Base-by-base conservation (phyloP, 1,140 invertebrate species). In the Grapholita molesta region DNA sequence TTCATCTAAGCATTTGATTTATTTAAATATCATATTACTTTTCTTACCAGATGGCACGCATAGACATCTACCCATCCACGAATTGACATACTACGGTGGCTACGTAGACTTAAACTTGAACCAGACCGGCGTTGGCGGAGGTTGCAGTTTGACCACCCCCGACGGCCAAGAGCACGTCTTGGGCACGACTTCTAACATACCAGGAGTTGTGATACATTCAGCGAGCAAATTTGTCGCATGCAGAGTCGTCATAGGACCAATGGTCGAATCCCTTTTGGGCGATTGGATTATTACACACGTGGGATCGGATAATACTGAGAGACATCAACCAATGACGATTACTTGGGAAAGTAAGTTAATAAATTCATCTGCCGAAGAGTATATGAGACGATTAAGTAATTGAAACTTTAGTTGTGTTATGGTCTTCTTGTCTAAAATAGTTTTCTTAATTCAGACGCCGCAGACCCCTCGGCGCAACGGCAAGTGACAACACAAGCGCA, bases 261-360 rank as follows among this genome's bases (percentile, higher is more conserved):
- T 61, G 55, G 32, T 25, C 5, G 55, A 61, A 32, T 25, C 55
- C 7, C 55, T 61, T 61, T 61, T 61, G 28, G 55, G 55, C n/a
- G 55, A 61, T 21, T 61, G 55, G 55, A 15, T 61, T 61, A 25
- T 61, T 61, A 15, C 55, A 7, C 55, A 28, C 15, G 15, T 30
- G 24, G 55, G 55, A 61, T 61, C 55, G 6, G 55, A 61, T 61
- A n/a, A 61, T 6, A 61, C 25, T 25, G 24, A 28, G 15, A 25
- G 55, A 1, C 24, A 25, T 61, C 55, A 61, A 61, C 0, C 28
- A 8, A 61, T 61, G 55, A 61, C 55, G 12, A 61, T 61, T 15
- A 1, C 55, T 61, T 61, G 55, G 55, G 55, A 25, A n/a, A 61
- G 55, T 61, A 61, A 61, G 55, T 61, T 28, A n/a, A 5, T 38